Conservation (phyloP, 1,140 invertebrate species). For the Cylas formicarius region DNA sequence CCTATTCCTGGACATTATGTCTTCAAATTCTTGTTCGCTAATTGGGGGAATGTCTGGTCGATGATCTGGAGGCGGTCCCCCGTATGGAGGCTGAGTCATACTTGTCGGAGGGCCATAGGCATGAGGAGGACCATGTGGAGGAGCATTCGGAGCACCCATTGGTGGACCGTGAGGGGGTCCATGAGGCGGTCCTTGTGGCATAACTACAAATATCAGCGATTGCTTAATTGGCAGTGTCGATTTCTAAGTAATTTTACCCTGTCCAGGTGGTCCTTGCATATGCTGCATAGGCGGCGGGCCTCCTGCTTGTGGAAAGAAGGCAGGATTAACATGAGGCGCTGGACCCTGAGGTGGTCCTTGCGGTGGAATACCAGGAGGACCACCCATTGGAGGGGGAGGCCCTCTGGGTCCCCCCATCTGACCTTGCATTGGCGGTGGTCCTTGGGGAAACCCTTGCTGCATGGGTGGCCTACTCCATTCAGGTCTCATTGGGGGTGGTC, state of each 20-base stretch:
- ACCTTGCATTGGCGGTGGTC: conserved; percentile 61
- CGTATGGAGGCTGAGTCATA: conserved; percentile 36
- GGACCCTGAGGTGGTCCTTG: conserved; percentile 59
- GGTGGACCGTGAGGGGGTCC: conserved; percentile 53
- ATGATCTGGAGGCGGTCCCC: conserved; percentile 42
- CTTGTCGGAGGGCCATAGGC: conserved; percentile 50
- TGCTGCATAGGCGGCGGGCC: conserved; percentile 55
- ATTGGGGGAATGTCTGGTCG: conserved; percentile 60
- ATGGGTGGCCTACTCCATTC: conserved; percentile 72
- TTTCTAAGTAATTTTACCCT: conserved; percentile 10
- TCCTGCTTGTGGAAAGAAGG: conserved; percentile 78
- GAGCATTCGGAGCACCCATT: conserved; percentile 47
- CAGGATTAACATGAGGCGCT: conserved; percentile 92
- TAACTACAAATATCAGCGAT: conserved; percentile 23
- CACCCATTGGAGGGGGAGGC: conserved; percentile 45
- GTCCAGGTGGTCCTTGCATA: conserved; percentile 38
- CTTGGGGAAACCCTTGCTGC: conserved; percentile 49
- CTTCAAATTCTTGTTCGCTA: conserved; percentile 94
- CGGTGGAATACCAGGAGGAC: conserved; percentile 49
- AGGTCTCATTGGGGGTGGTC: conserved; percentile 54
- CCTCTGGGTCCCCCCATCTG: conserved; percentile 50
- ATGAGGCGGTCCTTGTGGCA: conserved; percentile 52
- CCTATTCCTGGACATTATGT: conserved; percentile 94
- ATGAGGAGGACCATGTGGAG: conserved; percentile 53
- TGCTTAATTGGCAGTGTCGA: neutral